Conservation (phyloP, 2,797 vertebrate genomes). For the Amblyopsis hoosieri region DNA sequence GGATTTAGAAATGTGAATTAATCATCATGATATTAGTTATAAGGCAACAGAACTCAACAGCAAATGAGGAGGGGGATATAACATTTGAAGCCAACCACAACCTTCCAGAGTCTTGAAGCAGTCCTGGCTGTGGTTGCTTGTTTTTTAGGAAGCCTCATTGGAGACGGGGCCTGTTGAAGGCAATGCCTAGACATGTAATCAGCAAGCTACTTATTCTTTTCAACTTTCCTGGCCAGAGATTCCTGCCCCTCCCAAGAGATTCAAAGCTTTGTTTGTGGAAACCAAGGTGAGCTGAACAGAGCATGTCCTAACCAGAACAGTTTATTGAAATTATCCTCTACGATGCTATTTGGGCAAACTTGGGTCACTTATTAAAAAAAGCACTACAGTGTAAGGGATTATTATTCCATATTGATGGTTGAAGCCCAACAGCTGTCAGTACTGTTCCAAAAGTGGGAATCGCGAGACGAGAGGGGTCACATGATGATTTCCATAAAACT, state of each 20-base stretch:
- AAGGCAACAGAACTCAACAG: constrained; percentile 16
- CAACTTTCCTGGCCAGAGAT: constrained; percentile 58
- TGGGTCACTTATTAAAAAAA: constrained; percentile 8
- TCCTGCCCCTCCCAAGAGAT: constrained; percentile 39
- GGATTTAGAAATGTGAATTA: neutral
- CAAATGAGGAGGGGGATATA: constrained; percentile 2
- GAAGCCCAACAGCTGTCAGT: constrained; percentile 15
- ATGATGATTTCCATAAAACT: too few relatives aligned
- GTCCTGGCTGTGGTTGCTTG: constrained; percentile 45
- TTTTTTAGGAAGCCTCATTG: constrained; percentile 38
- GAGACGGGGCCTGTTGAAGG: constrained; percentile 52
- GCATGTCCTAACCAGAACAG: constrained; percentile 63
- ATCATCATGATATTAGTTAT: constrained; percentile 7
- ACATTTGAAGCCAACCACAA: constrained; percentile 36
- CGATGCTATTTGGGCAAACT: constrained; percentile 6
- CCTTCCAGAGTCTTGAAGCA: constrained; percentile 34
- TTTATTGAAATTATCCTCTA: constrained; percentile 28
- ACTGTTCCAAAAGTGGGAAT: too few relatives aligned
- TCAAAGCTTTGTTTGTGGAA: constrained; percentile 52
- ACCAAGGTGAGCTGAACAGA: constrained; percentile 27
- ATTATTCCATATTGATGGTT: constrained; percentile 28
- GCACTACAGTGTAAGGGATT: constrained; percentile 14
- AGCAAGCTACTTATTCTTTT: constrained; percentile 58
- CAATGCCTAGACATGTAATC: constrained; percentile 70
- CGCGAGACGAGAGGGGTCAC: too few relatives aligned